phyloP scores from a whole-genome alignment of 2,888 invertebrate genomes.

The Pilophorus perplexus region DNA sequence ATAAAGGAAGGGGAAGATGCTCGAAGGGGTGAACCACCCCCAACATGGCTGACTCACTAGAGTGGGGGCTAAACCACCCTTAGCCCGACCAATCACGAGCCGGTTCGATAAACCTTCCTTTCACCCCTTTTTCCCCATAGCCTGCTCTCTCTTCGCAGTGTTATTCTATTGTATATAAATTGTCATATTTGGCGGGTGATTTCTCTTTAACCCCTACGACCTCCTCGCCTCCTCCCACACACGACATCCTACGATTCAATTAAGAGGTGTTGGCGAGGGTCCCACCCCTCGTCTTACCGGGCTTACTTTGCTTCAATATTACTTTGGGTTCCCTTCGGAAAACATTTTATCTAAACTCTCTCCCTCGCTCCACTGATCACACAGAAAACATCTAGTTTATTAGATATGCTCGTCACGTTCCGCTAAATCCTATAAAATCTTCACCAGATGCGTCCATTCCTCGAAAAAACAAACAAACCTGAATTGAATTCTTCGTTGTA shows the following conservation, averaged over 20 bases:
- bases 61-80: constrained; percentile 20
- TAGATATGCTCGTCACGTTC: constrained; percentile 9
- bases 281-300: not conserved
- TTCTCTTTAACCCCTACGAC: constrained; percentile 8
- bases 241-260: constrained; percentile 6
- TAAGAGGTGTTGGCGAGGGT: constrained; percentile 11
- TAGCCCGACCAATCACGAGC: constrained; percentile 32
- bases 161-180: constrained; percentile 40
- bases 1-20: constrained; percentile 11
- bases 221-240: not conserved
- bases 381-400: constrained; percentile 1
- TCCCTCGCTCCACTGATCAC: not conserved
- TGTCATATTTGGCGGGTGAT: constrained; percentile 38
- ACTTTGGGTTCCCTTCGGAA: not conserved
- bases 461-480: too few relatives aligned
- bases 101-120: constrained; percentile 28
- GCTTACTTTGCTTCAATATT: not conserved
- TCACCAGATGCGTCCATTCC: too few relatives aligned
- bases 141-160: not conserved
- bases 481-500: too few relatives aligned
- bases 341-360: constrained; percentile 20
- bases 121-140: not conserved
- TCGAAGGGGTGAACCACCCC: not conserved
- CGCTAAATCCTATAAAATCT: constrained; percentile 11
- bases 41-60: constrained; percentile 39